A percentile compares a stretch with the other conserved stretches of the same genome.
Evolutionary conservation across 2,113 vertebrate species (phyloP).

Genomic region (Labeo rohita): DNA sequence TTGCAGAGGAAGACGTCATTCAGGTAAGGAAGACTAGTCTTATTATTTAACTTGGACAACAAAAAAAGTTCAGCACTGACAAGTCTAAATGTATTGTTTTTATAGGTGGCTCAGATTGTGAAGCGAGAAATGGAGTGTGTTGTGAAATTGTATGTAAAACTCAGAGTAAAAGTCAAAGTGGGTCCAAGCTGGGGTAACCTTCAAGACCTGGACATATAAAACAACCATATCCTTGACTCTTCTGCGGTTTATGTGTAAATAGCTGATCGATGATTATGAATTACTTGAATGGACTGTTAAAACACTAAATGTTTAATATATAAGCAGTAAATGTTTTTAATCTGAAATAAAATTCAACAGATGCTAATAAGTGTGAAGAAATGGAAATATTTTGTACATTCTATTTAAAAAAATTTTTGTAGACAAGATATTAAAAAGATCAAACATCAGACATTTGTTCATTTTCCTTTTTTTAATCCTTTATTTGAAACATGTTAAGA

Average conservation of each 20-base stretch:
- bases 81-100: slow-evolving; percentile 16
- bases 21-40: slow-evolving; percentile 78
- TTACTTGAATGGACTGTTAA: neutral
- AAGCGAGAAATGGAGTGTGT: slow-evolving; percentile 94
- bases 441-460: neutral
- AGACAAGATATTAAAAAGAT: neutral
- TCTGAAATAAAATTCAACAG: neutral
- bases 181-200: slow-evolving; percentile 94
- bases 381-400: neutral
- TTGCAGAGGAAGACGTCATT: slow-evolving; percentile 86
- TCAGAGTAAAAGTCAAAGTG: slow-evolving; percentile 88
- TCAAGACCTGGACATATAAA: slow-evolving; percentile 85
- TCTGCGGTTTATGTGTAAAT: neutral
- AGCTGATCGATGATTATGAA: neutral
- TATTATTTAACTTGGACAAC: no score
- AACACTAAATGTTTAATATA: neutral
- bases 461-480: neutral
- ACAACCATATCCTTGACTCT: neutral
- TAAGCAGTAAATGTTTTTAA: neutral
- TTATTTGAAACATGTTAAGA: neutral
- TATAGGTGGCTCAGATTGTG: slow-evolving; percentile 92
- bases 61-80: neutral
- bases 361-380: neutral
- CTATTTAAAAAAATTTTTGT: neutral
- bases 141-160: slow-evolving; percentile 86